phyloP scores from a whole-genome alignment of 2,113 vertebrate species.

The Erpornis zantholeuca region DNA sequence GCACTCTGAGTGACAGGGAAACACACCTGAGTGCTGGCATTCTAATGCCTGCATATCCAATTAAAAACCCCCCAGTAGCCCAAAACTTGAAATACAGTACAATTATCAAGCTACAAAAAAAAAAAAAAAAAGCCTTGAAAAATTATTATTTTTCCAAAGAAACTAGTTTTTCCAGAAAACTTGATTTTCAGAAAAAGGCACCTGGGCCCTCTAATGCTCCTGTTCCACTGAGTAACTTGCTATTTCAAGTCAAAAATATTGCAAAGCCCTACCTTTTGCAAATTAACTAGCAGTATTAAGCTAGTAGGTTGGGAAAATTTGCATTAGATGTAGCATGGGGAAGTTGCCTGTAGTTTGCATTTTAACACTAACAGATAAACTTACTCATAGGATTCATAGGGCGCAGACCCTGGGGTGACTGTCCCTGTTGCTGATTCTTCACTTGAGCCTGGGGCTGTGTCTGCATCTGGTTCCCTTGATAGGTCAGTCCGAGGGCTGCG shows the following conservation, averaged over 20 bases:
- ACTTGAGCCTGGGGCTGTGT: slow-evolving; percentile 82
- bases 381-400: slow-evolving; percentile 87
- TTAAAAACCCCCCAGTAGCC: background rate
- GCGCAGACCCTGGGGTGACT: slow-evolving; percentile 83
- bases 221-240: background rate
- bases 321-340: background rate
- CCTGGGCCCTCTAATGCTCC: background rate
- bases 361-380: slow-evolving; percentile 30
- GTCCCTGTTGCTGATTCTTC: slow-evolving; percentile 77
- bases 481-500: slow-evolving; percentile 93
- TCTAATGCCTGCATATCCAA: background rate
- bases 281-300: background rate
- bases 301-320: background rate
- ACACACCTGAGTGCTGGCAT: background rate
- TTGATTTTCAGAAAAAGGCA: background rate
- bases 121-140: background rate
- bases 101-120: background rate
- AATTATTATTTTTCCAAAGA: background rate
- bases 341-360: background rate
- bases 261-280: background rate
- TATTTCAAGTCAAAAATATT: background rate
- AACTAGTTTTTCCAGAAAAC: background rate
- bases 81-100: background rate
- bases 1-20: background rate
- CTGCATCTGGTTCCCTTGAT: slow-evolving; percentile 93